Percentiles rank a stretch among this genome's conserved stretches.
These are phyloP conservation scores for Pelodiscus sinensis DNA, from an alignment of 2,113 vertebrate genomes.

Conservation along the genomic window DNA sequence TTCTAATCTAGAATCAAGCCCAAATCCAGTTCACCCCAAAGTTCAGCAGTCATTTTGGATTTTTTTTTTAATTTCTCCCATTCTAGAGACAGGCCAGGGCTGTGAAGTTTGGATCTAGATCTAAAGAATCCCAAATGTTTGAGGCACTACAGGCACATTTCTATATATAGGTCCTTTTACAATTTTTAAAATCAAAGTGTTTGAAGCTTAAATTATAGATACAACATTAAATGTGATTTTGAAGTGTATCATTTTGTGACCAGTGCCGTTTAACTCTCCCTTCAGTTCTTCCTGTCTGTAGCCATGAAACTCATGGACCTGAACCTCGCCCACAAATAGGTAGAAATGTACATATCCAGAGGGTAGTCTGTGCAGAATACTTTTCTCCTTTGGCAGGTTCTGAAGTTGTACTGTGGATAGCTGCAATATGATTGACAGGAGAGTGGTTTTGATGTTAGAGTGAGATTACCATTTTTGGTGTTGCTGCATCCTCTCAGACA, in stretches of 20 bases:
- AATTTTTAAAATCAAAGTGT: background rate
- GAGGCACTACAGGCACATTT: background rate
- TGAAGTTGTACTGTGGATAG: rapidly evolving
- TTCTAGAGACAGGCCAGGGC: background rate
- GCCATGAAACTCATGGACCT: background rate
- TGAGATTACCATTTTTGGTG: background rate
- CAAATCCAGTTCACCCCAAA: background rate
- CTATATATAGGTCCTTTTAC: slow-evolving; percentile 5
- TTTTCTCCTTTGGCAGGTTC: background rate
- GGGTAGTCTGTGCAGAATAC: background rate
- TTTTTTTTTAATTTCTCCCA: background rate
- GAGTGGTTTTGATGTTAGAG: background rate
- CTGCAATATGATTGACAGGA: rapidly evolving
- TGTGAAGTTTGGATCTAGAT: background rate
- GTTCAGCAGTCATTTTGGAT: background rate
- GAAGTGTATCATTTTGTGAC: background rate
- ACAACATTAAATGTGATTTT: background rate
- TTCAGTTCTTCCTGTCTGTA: background rate
- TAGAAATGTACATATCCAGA: background rate
- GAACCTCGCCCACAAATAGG: rapidly evolving
- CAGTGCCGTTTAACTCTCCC: background rate
- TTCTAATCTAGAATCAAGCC: background rate
- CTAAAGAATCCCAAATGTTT: background rate
- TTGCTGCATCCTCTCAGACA: background rate
- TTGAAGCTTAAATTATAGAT: background rate